Evolutionary conservation across 2,888 invertebrate genomes (phyloP), one percentile per base, ranked within the genome.

Genomic region (Trimorus sp.): DNA sequence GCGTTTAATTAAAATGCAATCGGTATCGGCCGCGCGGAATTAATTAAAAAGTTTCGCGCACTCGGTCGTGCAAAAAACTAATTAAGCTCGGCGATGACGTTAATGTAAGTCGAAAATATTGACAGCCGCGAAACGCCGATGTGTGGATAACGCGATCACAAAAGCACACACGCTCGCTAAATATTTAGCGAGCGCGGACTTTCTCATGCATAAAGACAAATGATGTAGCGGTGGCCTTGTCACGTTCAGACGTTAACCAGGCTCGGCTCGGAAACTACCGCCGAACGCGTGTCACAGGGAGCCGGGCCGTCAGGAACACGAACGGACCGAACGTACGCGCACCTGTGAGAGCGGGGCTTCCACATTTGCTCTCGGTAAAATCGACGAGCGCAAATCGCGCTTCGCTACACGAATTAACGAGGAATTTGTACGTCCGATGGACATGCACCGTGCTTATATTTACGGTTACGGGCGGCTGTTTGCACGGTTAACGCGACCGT

Each of bases 141-240:
- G 78, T 78, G 54, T 69, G 51, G 42, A 66, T 56, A 63, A 59
- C 60, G n/a, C 51, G 71, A 69, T 66, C 68, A 59, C 78, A 82
- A 79, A 82, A 68, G 71, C 78, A 79, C 75, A 82, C 76, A 75
- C 48, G 71, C 71, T 78, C 69, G 75, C 69, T 79, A 79, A 75
- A 81, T 79, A 76, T 81, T 83, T 83, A 68, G 78, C 59, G 59
- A 75, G 79, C 84, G 83, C 76, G 84, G 86, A 89, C 86, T 89
- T 89, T 89, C 87, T 87, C 89, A 87, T 87, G 89, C 89, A 87
- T 89, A 87, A 89, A 87, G 88, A 88, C 87, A 86, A 89, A 87
- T 87, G 86, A 84, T 82, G 83, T 84, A 86, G 82, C 86, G 83
- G 86, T 85, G 86, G 87, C 88, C 88, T 87, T 89, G 89, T 89